phyloP scores from a whole-genome alignment of 2,113 vertebrate genomes.

The Protobothrops flavoviridis region DNA sequence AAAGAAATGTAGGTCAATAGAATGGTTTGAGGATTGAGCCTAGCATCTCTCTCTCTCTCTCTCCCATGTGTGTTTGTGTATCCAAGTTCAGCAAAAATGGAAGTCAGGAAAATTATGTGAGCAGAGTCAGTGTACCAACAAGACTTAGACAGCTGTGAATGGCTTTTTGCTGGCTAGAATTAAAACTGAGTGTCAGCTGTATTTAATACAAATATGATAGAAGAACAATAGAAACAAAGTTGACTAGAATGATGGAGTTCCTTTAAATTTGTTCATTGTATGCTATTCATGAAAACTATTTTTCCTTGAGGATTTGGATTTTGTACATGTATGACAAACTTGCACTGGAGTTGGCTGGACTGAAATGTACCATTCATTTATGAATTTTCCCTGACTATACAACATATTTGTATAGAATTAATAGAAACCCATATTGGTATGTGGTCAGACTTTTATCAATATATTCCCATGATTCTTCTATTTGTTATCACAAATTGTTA shows the following conservation, averaged over 20 bases:
- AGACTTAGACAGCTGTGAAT: constrained; percentile 92
- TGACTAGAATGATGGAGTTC: constrained; percentile 80
- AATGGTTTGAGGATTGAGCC: not conserved
- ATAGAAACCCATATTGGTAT: not conserved
- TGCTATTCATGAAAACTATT: not conserved
- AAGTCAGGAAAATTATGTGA: constrained; percentile 11
- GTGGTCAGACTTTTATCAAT: not conserved
- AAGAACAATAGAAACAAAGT: constrained; percentile 85
- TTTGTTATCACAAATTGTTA: not conserved
- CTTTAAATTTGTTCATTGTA: constrained; percentile 73
- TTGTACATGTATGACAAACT: constrained; percentile 24
- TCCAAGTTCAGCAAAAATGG: constrained; percentile 8
- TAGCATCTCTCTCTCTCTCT: not conserved
- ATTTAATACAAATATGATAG: constrained; percentile 64
- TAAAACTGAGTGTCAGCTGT: constrained; percentile 90
- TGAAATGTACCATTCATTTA: constrained; percentile 53
- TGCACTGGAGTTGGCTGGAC: constrained; percentile 37
- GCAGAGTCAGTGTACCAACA: constrained; percentile 74
- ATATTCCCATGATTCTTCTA: constrained; percentile 14
- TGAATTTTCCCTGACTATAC: constrained; percentile 41
- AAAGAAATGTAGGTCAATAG: not conserved
- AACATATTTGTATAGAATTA: constrained; percentile 54
- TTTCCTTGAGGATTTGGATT: constrained; percentile 44
- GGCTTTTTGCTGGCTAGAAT: constrained; percentile 94
- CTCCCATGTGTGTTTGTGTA: not conserved